Base-by-base conservation (phyloP, 2,888 invertebrate species). In the Eulithis testata region DNA sequence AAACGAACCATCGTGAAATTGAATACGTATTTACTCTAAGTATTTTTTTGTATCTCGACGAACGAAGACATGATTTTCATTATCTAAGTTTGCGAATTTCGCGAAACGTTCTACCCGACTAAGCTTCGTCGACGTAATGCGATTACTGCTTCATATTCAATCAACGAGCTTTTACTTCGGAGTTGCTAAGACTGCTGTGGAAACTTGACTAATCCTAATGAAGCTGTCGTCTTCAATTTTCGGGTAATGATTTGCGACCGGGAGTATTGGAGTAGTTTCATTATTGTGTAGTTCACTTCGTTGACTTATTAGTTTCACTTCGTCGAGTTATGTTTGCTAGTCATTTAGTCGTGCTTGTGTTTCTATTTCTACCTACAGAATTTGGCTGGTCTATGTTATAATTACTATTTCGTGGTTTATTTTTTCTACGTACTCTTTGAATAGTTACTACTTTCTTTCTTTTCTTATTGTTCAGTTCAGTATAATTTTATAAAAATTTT, bases 141-240 rank as follows among this genome's bases (percentile, higher is more conserved):
- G 69, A 76, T 63, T 74, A 63, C 63, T 64, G 69, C 60, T 66
- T 62, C 68, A 73, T 80, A 79, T 81, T 80, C 74, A 80, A 77
- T 82, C 72, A 77, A 73, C 73, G 75, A 71, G 74, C 47, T 57
- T 55, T 63, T 63, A 58, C 58, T 69, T 50, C 50, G 44, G 50
- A 54, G 52, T 61, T 65, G 58, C 62, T 70, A 57, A 65, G 66
- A 63, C 51, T 53, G 43, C 52, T 56, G 68, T 49, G 71, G 21
- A 65, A 76, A 76, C 74, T 72, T 71, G 57, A 59, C 49, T 75
- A 69, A 71, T 66, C 69, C 66, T 69, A 68, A 73, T 71, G 62
- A 73, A 73, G 73, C 64, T 66, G 70, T 66, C 67, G 69, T 71
- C 44, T 53, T 65, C 36, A 66, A 56, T 63, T 60, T 61, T 51